Evolutionary conservation across 2,888 invertebrate species (phyloP), one percentile per base, ranked within the genome.

Genomic region (Drosophila prostipennis): DNA sequence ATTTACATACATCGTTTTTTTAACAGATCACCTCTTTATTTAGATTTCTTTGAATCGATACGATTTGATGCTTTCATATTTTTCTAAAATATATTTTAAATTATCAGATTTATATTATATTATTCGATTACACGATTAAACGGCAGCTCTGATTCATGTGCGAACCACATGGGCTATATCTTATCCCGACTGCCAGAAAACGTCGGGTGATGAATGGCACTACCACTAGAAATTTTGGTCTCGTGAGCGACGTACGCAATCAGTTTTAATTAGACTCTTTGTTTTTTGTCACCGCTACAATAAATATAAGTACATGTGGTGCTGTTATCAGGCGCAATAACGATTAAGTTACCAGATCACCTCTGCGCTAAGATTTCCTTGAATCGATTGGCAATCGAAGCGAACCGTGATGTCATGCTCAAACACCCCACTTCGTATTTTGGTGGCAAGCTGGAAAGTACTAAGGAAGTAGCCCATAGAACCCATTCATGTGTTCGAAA

Each of bases 231-330:
- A 13, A 45, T 42, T 13, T 56, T 45, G 64, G 42, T 39, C 19
- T 40, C 48, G 39, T 46, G 39, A 43, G 51, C 46, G 13, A 49
- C 39, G 8, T 37, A 51, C 49, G 67, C 70, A 65, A 55, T 74
- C 68, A 36, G 26, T 55, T 71, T 71, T 74, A 71, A 71, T 71
- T 71, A 71, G 51, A 55, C 74, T 63, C 42, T 73, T 42, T 45
- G 19, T 40, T 46, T 52, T 39, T 48, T 10, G 16, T 23, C n/a
- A 23, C 19, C 36, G 37, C 52, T 23, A 16, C 56, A 70, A 65
- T 43, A 69, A 68, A 52, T 42, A 69, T 37, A 64, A 57, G 58
- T 57, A 36, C 36, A 56, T 11, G 16, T 10, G 26, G n/a, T 37
- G 29, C 36, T 43, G 43, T 29, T 64, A 74, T 73, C 65, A 39